Evolutionary conservation across 2,888 invertebrate genomes (phyloP).

Genomic region (Unio pictorum): DNA sequence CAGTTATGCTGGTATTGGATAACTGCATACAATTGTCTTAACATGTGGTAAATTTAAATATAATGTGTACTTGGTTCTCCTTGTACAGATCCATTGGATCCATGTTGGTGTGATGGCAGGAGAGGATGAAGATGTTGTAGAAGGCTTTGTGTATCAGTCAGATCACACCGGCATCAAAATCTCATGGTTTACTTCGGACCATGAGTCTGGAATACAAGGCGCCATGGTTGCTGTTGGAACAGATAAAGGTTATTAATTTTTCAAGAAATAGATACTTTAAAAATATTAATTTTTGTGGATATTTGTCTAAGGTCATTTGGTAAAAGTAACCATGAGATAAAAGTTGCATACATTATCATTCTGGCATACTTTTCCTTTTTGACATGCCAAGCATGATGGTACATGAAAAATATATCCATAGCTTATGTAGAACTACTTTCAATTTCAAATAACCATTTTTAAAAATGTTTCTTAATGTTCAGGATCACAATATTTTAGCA

Average conservation of each 20-base stretch:
- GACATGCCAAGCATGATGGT: too few species aligned
- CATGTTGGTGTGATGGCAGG: slow-evolving; percentile 40
- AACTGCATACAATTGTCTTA: too few species aligned
- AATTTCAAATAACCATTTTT: too few species aligned
- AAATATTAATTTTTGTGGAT: neutral
- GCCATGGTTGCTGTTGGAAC: slow-evolving; percentile 46
- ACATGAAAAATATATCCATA: too few species aligned
- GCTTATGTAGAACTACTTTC: too few species aligned
- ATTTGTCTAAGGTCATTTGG: slow-evolving; percentile 12
- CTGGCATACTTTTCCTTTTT: too few species aligned
- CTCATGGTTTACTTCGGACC: slow-evolving; percentile 43
- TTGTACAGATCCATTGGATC: slow-evolving; percentile 20
- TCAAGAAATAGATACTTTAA: neutral
- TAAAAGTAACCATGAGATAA: neutral
- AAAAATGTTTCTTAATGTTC: too few species aligned
- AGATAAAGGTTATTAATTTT: slow-evolving; percentile 13
- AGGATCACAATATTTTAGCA: too few species aligned
- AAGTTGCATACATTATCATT: too few species aligned
- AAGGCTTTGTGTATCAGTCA: slow-evolving; percentile 41
- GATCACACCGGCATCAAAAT: slow-evolving; percentile 45
- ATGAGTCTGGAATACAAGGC: slow-evolving; percentile 32
- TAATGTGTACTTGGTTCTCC: too few species aligned
- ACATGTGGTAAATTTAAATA: too few species aligned
- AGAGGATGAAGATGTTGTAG: slow-evolving; percentile 29
- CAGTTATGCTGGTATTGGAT: too few species aligned